Evolutionary conservation across 2,888 invertebrate species (phyloP), one percentile per base, ranked within the genome.

Genomic region (Drosophila histrio): DNA sequence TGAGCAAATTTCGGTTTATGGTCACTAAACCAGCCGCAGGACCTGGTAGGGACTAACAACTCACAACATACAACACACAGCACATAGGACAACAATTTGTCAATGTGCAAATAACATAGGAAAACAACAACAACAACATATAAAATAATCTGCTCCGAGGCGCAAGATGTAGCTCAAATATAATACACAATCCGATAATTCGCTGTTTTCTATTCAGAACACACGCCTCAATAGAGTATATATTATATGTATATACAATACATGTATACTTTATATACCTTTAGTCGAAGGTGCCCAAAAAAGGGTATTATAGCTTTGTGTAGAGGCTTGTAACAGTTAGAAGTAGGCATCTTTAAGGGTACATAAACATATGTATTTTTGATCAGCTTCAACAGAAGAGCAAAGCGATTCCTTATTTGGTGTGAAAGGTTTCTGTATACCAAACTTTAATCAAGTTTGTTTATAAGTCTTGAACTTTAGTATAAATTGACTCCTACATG

Each of bases 1-100:
- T 88, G 84, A 73, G 82, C 71, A 69, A 84, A 86, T 88, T 86
- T 78, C 58, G 66, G 73, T 86, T 88, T 83, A 85, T 80, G 69
- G 71, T 59, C 75, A 83, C 72, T 79, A 81, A 87, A 81, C 49
- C 79, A 67, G 77, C 65, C 68, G 56, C 79, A 81, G 71, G 41
- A 57, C 28, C 34, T 46, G 34, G 11, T 50, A 7, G 32, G 15
- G 13, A 47, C 21, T 24, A 36, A 11, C 21, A 49, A 36, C 38
- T 44, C 41, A 47, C 50, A 13, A 17, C 36, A 41, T 17, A 13
- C 32, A n/a, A 13, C 22, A 30, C 21, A 6, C 4, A 19, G n/a
- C 19, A 28, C 53, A 41, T 39, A 53, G 22, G 19, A 41, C 44
- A 39, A 43, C 75, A 77, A 72, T 79, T 79, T 75, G 72, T 66